phyloP scores from a whole-genome alignment of 2,113 vertebrate species.

The Toxotes jaculatrix region DNA sequence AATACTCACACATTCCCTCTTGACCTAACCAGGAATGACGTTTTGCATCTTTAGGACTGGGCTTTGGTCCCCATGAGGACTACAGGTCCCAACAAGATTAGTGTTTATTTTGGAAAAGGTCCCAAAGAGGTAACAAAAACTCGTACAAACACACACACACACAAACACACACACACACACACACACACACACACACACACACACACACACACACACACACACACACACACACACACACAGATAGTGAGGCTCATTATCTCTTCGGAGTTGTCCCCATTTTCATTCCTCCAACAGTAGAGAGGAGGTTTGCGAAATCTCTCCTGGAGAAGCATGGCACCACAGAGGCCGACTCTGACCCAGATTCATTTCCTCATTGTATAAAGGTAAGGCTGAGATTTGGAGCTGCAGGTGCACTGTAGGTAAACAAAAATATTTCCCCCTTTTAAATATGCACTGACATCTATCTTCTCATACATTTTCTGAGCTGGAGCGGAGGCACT shows the following conservation, averaged over 20 bases:
- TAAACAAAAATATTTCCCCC: constrained; percentile 46
- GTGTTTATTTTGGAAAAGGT: no score
- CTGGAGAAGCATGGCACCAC: constrained; percentile 52
- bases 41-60: no score
- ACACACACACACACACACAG: constrained; percentile 19
- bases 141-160: constrained; percentile 14
- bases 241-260: constrained; percentile 74
- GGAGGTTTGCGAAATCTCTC: constrained; percentile 61
- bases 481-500: neutral
- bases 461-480: constrained; percentile 9
- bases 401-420: constrained; percentile 50
- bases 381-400: constrained; percentile 17
- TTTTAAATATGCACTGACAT: constrained; percentile 19
- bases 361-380: constrained; percentile 61
- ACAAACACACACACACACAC: constrained; percentile 6
- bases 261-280: constrained; percentile 75
- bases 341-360: constrained; percentile 71
- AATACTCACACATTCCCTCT: no score
- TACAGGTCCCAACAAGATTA: no score
- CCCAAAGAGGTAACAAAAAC: no score
- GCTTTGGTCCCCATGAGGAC: no score
- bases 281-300: constrained; percentile 51
- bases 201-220: neutral
- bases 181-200: neutral
- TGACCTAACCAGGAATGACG: no score